phyloP scores from a whole-genome alignment of 2,888 invertebrate genomes.

The Dendrolimus houi region DNA sequence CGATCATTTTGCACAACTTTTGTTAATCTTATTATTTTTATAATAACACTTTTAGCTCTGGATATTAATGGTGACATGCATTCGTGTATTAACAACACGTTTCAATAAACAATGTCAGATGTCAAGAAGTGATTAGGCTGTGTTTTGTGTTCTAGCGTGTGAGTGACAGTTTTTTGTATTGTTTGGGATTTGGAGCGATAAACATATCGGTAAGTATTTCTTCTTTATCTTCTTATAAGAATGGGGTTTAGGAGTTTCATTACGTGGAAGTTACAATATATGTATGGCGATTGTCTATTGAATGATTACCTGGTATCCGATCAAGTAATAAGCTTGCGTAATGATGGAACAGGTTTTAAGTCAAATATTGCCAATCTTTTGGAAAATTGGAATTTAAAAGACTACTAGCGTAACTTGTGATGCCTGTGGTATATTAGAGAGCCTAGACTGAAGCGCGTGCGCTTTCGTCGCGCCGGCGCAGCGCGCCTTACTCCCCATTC shows the following conservation, averaged over 20 bases:
- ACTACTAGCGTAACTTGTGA: too few species aligned
- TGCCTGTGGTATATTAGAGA: too few species aligned
- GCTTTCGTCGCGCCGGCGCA: slow-evolving; percentile 11
- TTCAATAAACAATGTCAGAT: slow-evolving; percentile 64
- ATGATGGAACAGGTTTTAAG: slow-evolving; percentile 27
- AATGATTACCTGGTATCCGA: too few species aligned
- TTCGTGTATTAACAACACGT: slow-evolving; percentile 43
- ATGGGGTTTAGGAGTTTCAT: too few species aligned
- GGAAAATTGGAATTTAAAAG: slow-evolving; percentile 9
- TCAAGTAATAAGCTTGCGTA: slow-evolving; percentile 31
- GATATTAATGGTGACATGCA: slow-evolving; percentile 48
- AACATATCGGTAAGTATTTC: slow-evolving; percentile 66
- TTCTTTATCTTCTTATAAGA: slow-evolving; percentile 17
- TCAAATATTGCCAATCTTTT: slow-evolving; percentile 13
- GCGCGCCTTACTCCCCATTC: not conserved
- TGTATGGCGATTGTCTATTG: too few species aligned
- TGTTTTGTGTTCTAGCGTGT: slow-evolving; percentile 67
- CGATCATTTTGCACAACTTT: slow-evolving; percentile 70
- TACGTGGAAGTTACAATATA: too few species aligned
- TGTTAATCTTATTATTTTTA: slow-evolving; percentile 67
- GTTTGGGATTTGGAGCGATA: slow-evolving; percentile 69
- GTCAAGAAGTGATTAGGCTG: slow-evolving; percentile 72
- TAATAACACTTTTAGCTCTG: slow-evolving; percentile 52
- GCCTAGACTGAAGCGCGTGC: slow-evolving; percentile 19
- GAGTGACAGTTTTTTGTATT: slow-evolving; percentile 68